Evolutionary conservation across 2,888 invertebrate genomes (phyloP), one percentile per base, ranked within the genome.

Genomic region (Cosmopolites sordidus): DNA sequence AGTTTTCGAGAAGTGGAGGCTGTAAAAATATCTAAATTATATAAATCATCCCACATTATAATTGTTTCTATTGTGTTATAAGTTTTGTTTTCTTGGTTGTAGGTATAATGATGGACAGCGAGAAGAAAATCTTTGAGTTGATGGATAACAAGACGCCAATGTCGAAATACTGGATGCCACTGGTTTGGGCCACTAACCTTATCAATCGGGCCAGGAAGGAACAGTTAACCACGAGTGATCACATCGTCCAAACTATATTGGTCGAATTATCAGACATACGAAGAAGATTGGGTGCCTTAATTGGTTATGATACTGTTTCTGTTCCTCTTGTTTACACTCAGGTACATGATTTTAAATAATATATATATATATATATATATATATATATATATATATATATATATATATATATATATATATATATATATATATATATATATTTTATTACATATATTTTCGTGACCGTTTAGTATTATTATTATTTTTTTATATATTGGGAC

Each of bases 131-230:
- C 47, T 91, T 93, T 70, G 92, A 93, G 71, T 83, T 89, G 69
- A 85, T 93, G 84, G 89, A 92, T 70, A 85, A 85, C 11, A 91
- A 92, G 71, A 90, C 90, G 63, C 88, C 89, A 2, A 92, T 92
- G 88, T 89, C 91, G 11, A 87, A 87, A 76, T 93, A 92, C 71
- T 93, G 92, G 92, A 89, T 93, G 88, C 93, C 93, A 0, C 75
- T 92, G 46, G 91, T 92, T 12, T 93, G 93, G 93, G 92, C 92
- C 38, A 91, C 92, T 3, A 92, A 92, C 71, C 89, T 93, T 58
- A 90, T 93, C 61, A 91, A 92, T 73, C 79, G 92, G 51, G 92
- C 92, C 2, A 77, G 92, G 54, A 89, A 89, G 67, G 92, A 93
- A 65, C 84, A 86, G 0, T 76, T 91, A 50, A 92, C 92, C 61